Evolutionary conservation across 1,140 invertebrate species (phyloP), one percentile per base, ranked within the genome.

Genomic region (Ceratosolen fusciceps): DNA sequence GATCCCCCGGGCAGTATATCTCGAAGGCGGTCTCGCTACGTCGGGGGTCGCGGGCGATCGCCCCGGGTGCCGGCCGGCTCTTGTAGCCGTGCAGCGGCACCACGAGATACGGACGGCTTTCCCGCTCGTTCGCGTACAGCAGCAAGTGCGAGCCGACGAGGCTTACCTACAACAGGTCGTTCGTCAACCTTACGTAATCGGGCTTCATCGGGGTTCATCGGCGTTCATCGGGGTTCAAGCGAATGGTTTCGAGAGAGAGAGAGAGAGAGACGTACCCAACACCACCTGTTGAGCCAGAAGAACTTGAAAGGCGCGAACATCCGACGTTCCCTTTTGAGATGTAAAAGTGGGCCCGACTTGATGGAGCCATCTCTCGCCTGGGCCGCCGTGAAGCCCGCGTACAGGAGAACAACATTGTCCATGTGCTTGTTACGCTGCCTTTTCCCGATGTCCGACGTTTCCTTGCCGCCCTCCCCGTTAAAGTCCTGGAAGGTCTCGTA

Each of bases 11-110:
- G 26, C 84, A 83, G 70, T 85, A 89, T 8, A 90, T 85, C 78
- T 90, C 89, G 56, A 90, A 90, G 0, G 87, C 85, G 29, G 85
- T 83, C 62, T 88, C 87, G 43, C 85, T 85, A 43, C 83, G 85
- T 49, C 84, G 84, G 14, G 83, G 83, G 67, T 90, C 86, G 2
- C 84, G 83, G 0, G 84, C 65, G 5, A 85, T 34, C 0, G 82
- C 54, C 21, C 81, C 85, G 1, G 87, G 84, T 0, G 87, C 86
- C 21, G 86, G 67, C 14, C 89, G 83, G 2, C 85, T 84, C 76
- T 81, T 85, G 62, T 88, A 90, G 9, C 87, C 87, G 2, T 80
- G 84, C 19, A 90, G 84, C 0, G 85, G 77, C 31, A 85, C 75
- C 0, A 89, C 83, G 3, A 80, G 80, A 8, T 79, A 80, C 0